Evolutionary conservation across 2,888 invertebrate species (phyloP).

Genomic region (Monopis laevigella): DNA sequence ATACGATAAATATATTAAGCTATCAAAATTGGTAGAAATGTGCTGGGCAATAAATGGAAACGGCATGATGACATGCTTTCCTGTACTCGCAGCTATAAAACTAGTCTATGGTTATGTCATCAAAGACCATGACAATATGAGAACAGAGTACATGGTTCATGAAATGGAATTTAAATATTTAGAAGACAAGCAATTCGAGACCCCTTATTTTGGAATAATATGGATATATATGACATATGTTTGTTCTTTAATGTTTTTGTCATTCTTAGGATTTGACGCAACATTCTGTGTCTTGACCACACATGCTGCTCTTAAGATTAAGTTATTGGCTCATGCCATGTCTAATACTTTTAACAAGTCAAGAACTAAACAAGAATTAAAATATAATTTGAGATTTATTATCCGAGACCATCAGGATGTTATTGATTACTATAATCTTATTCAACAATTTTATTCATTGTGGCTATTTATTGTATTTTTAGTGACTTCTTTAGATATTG

Average conservation of each 20-base stretch:
- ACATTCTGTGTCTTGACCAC: conserved; percentile 44
- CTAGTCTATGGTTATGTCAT: conserved; percentile 26
- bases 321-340: conserved; percentile 33
- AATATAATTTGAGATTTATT: conserved; percentile 27
- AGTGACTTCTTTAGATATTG: conserved; percentile 34
- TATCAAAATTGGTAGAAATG: conserved; percentile 31
- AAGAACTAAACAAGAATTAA: conserved; percentile 25
- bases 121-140: conserved; percentile 31
- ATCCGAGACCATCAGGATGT: conserved; percentile 40
- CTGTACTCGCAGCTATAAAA: conserved; percentile 31
- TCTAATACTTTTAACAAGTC: conserved; percentile 30
- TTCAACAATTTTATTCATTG: conserved; percentile 38
- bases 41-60: conserved; percentile 37
- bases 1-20: conserved; percentile 31
- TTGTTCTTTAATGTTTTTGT: conserved; percentile 30
- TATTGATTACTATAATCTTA: conserved; percentile 29
- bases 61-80: conserved; percentile 33
- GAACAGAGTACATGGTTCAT: conserved; percentile 35
- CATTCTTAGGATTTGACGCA: conserved; percentile 41
- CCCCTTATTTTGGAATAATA: conserved; percentile 40
- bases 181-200: conserved; percentile 37
- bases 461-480: conserved; percentile 41
- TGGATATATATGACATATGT: conserved; percentile 35
- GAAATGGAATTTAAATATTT: conserved; percentile 38
- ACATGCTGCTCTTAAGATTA: conserved; percentile 39